A percentile compares a stretch with the other conserved stretches of the same genome.
These are phyloP conservation scores for Margaritifera margaritifera DNA, from an alignment of 2,888 invertebrate species.

Conservation along the genomic window DNA sequence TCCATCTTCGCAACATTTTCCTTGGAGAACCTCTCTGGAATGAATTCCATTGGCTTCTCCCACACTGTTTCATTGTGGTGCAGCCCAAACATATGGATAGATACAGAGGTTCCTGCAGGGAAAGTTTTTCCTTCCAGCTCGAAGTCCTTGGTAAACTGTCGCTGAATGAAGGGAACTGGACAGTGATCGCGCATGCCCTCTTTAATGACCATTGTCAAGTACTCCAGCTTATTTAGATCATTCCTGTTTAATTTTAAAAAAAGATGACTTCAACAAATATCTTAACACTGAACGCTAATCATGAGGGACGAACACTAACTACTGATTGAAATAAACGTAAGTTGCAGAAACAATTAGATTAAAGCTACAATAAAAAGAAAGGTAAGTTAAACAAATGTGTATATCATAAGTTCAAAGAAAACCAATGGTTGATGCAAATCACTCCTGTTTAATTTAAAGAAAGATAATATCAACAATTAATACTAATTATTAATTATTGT, in stretches of 20 bases:
- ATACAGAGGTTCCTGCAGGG: constrained; percentile 46
- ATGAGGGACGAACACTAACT: neutral
- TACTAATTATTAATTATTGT: too few species aligned
- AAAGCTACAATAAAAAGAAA: too few species aligned
- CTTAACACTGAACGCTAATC: neutral
- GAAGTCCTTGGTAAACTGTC: constrained; percentile 52
- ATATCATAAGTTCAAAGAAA: too few species aligned
- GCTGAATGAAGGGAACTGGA: constrained; percentile 58
- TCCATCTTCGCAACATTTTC: constrained; percentile 30
- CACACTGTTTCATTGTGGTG: constrained; percentile 47
- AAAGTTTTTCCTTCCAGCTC: constrained; percentile 52
- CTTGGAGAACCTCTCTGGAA: constrained; percentile 34
- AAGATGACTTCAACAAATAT: neutral
- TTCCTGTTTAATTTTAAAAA: constrained; percentile 44
- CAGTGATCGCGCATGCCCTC: constrained; percentile 59
- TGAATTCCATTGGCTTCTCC: constrained; percentile 35
- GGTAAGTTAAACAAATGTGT: too few species aligned
- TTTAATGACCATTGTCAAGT: constrained; percentile 65
- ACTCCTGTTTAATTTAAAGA: too few species aligned
- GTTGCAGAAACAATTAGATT: neutral
- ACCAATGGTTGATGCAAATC: too few species aligned
- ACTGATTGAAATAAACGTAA: neutral
- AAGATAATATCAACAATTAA: too few species aligned
- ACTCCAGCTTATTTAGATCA: constrained; percentile 56
- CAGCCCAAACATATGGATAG: constrained; percentile 44